Evolutionary conservation across 2,113 vertebrate genomes (phyloP), one percentile per base, ranked within the genome.

Genomic region (Thalassarche chlororhynchos): DNA sequence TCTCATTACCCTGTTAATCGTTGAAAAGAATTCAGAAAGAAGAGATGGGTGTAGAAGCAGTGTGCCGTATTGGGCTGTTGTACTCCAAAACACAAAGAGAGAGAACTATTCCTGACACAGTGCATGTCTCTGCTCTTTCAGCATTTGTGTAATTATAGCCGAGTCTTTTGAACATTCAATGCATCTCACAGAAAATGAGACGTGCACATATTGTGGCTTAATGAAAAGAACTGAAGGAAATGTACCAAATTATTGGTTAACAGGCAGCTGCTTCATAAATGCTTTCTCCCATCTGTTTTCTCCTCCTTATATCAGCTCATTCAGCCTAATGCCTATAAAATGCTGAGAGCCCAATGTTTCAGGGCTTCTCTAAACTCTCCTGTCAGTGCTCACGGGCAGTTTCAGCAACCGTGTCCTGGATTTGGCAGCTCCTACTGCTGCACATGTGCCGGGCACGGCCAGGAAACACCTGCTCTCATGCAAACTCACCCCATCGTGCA

Each of bases 211-310:
- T 90, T 96, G 95, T 80, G 76, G 71, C 91, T 87, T 97, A 95
- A 96, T 93, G 89, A 96, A 97, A 95, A 97, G 84, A 94, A 95
- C 83, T 46, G 32, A 92, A 97, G 93, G 87, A 97, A 94, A 92
- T 58, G 89, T 86, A 94, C 92, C 74, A 79, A 91, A 90, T 85
- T 84, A 88, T 82, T 87, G 90, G 85, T 52, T 81, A 95, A 87
- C 14, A 74, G 93, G 88, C 93, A 97, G 88, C 94, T 95, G 95
- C 87, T 64, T 97, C 76, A 65, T 93, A 95, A 97, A 91, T 96
- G 95, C 95, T 44, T 40, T 79, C 76, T 78, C 84, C 90, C 96
- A 95, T 94, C 94, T 96, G 96, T 82, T 51, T 51, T 93, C 72
- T 81, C 57, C 34, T 85, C 40, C 71, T 86, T 64, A 9, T 85